Evolutionary conservation across 2,888 invertebrate genomes (phyloP), one percentile per base, ranked within the genome.

Genomic region (Oeneis ivallda): DNA sequence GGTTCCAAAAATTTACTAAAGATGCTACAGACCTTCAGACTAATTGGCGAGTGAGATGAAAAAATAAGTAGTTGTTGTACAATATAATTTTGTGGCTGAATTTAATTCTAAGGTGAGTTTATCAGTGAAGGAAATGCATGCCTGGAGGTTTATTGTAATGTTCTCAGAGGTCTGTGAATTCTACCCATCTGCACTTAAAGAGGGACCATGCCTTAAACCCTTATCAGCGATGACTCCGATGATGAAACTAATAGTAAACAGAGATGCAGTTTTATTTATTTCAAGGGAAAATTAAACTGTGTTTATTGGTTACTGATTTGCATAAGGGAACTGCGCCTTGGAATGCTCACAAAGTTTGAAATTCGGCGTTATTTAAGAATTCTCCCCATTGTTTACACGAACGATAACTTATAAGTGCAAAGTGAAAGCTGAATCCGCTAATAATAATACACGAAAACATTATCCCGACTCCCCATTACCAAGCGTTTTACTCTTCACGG

Each of bases 401-500:
- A 83, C 82, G 80, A 83, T 85, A 86, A 84, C 82, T 84, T 81
- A 82, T 78, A 82, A 78, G 81, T 77, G 80, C 79, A 77, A 83
- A 86, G 87, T 87, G 85, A 85, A 85, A 82, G 81, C 82, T 83
- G 83, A 84, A 82, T 79, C 77, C 78, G 81, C 84, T 83, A 83
- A 87, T 88, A 84, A 86, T 83, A 85, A 82, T 84, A 83, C 82
- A 82, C 80, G 81, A 84, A 82, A 84, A 83, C 82, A 84, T 86
- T 83, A 81, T 78, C 79, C 83, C 79, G 80, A 72, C 78, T 79
- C 79, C 76, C 84, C 86, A 89, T 89, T 89, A 89, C 88, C 75
- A 73, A 81, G 81, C 86, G 84, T 86, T 89, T 89, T 86, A 87
- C 89, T 89, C 81, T 80, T 80, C 84, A 78, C 80, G 88, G 89